Evolutionary conservation across 1,140 invertebrate genomes (phyloP).

Genomic region (Atta cephalotes): DNA sequence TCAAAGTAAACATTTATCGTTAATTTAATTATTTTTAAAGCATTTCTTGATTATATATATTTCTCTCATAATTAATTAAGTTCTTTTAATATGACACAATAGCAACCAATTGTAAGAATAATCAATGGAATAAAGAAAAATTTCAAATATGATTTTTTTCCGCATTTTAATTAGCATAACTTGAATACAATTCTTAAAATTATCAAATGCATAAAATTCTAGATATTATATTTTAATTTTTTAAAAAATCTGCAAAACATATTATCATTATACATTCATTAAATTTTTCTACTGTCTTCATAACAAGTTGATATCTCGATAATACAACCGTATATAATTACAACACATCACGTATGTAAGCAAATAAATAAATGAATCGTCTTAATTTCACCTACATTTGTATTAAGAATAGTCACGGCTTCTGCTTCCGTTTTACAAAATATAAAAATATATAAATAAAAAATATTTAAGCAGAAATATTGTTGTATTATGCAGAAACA

Average conservation of each 20-base stretch:
- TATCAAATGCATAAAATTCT: neutral
- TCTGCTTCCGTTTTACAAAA: neutral
- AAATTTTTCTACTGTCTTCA: neutral
- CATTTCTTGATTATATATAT: too few relatives aligned
- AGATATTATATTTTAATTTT: neutral
- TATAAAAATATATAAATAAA: neutral
- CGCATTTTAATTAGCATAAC: neutral
- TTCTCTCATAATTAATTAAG: too few relatives aligned
- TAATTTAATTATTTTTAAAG: too few relatives aligned
- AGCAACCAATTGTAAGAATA: neutral
- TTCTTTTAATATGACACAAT: neutral
- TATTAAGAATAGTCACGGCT: neutral
- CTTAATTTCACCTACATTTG: neutral
- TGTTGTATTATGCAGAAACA: neutral
- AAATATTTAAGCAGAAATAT: too few relatives aligned
- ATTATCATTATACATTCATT: neutral
- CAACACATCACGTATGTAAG: neutral
- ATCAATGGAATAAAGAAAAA: neutral
- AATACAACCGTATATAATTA: neutral
- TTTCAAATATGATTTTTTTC: neutral
- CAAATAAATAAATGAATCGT: neutral
- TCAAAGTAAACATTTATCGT: too few relatives aligned
- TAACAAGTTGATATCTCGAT: neutral
- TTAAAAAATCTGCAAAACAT: neutral
- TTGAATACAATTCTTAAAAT: neutral